A percentile compares a stretch with the other conserved stretches of the same genome.
These are phyloP conservation scores for Adelges cooleyi DNA, from an alignment of 1,140 invertebrate genomes.

Conservation along the genomic window DNA sequence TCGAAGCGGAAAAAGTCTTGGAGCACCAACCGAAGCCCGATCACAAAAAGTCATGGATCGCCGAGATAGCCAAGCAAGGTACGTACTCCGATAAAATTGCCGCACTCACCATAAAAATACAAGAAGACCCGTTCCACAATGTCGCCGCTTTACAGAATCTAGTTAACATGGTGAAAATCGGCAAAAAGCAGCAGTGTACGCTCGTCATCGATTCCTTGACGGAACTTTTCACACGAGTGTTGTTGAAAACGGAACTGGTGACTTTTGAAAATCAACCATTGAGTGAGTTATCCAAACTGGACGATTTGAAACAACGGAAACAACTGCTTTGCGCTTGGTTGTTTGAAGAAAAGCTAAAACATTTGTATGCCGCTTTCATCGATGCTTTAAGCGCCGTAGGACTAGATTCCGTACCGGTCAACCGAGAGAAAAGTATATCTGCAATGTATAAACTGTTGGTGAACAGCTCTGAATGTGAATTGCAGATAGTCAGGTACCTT, in stretches of 20 bases:
- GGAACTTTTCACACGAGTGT: conserved; percentile 63
- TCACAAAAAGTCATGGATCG: conserved; percentile 50
- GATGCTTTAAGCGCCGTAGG: conserved; percentile 49
- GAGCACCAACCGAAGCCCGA: not conserved
- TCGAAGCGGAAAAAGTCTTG: conserved; percentile 30
- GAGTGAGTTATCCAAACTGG: conserved; percentile 32
- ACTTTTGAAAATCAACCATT: conserved; percentile 58
- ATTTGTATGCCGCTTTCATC: conserved; percentile 61
- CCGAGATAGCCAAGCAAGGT: conserved; percentile 65
- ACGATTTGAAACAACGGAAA: conserved; percentile 39
- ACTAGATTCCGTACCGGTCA: conserved; percentile 59
- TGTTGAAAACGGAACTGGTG: conserved; percentile 63
- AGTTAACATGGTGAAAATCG: conserved; percentile 65
- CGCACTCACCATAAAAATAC: conserved; percentile 65
- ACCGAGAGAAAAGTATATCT: conserved; percentile 69
- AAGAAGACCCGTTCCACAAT: conserved; percentile 75
- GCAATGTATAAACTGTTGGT: conserved; percentile 67
- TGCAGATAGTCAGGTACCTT: conserved; percentile 65
- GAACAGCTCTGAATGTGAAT: conserved; percentile 78
- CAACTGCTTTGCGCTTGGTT: conserved; percentile 48
- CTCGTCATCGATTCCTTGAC: conserved; percentile 49
- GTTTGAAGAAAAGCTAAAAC: conserved; percentile 75
- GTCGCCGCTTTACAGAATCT: conserved; percentile 56
- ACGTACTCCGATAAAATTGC: conserved; percentile 77
- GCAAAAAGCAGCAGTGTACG: conserved; percentile 60